phyloP scores from a whole-genome alignment of 2,113 vertebrate species.

The Brachypteracias leptosomus region DNA sequence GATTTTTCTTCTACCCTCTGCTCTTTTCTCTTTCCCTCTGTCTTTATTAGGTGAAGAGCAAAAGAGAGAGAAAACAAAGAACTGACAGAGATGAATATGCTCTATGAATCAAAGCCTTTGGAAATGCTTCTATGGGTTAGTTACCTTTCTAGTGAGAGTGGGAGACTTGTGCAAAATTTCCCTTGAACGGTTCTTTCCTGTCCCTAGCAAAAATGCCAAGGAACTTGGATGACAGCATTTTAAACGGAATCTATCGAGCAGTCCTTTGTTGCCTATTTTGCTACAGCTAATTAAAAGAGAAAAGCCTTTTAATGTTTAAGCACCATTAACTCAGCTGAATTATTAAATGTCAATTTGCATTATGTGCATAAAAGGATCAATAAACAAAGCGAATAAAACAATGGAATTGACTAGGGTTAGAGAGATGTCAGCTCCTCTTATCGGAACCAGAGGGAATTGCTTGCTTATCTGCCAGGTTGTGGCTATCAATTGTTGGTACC shows the following conservation, averaged over 20 bases:
- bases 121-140: neutral
- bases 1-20: neutral
- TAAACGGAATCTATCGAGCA: slow-evolving; percentile 29
- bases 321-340: slow-evolving; percentile 75
- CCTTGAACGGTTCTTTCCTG: neutral
- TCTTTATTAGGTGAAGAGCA: neutral
- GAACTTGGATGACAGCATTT: neutral
- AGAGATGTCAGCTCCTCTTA: slow-evolving; percentile 59
- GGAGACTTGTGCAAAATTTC: neutral
- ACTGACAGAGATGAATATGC: slow-evolving; percentile 15
- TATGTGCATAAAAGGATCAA: slow-evolving; percentile 74
- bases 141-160: neutral
- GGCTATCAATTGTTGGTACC: slow-evolving; percentile 22
- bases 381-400: slow-evolving; percentile 68
- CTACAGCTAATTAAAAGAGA: slow-evolving; percentile 77
- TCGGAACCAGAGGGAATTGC: slow-evolving; percentile 10
- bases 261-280: slow-evolving; percentile 64
- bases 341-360: slow-evolving; percentile 81
- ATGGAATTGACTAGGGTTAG: neutral
- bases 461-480: neutral
- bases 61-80: slow-evolving; percentile 9
- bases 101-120: slow-evolving; percentile 13
- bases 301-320: slow-evolving; percentile 78
- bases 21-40: neutral
- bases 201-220: neutral